Base-by-base conservation (phyloP, 1,140 invertebrate species). In the Ostrea denselamellosa region DNA sequence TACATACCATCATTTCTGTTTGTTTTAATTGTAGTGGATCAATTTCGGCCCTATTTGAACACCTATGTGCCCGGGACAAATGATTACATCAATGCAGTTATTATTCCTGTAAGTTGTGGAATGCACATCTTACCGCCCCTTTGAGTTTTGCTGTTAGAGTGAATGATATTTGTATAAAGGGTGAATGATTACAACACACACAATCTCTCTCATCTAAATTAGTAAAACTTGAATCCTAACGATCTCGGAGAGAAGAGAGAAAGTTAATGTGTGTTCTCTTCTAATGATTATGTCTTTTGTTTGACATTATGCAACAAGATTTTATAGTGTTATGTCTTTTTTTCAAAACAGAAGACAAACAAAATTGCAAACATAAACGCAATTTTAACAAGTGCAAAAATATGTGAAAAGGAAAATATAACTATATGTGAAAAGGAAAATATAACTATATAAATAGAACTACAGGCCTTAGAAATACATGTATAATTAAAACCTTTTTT, bases 1-100 rank as follows among this genome's bases (percentile, higher is more conserved):
- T n/a, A 44, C 25, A 10, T 83, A 14, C 52, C 52, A 51, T 83
- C 81, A 83, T 83, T 14, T 8, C 19, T 51, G 19, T 77, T 85
- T 54, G 22, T 62, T 71, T 83, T 53, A 86, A n/a, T 85, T 89
- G 12, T 84, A 90, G 91, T 90, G 52, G 91, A 92, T 85, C 86
- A 81, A 52, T 90, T 85, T 86, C 86, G 91, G 14, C 90, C 91
- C 19, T 92, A 90, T 85, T 58, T 92, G 25, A 89, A 86, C 54
- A 91, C 91, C 0, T 89, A 91, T 54, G 85, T 92, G 3, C 81
- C 87, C 22, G 89, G 90, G 9, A 90, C 88, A 14, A 92, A 90
- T n/a, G 90, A 92, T 68, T 92, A 92, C 71, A 89, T 92, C 25
- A 92, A 92, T 83, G 90, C 90, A 34, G 88, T 92, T 0, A 90